Evolutionary conservation across 2,797 vertebrate species (phyloP), one percentile per base, ranked within the genome.

Genomic region (Falco columbarius): DNA sequence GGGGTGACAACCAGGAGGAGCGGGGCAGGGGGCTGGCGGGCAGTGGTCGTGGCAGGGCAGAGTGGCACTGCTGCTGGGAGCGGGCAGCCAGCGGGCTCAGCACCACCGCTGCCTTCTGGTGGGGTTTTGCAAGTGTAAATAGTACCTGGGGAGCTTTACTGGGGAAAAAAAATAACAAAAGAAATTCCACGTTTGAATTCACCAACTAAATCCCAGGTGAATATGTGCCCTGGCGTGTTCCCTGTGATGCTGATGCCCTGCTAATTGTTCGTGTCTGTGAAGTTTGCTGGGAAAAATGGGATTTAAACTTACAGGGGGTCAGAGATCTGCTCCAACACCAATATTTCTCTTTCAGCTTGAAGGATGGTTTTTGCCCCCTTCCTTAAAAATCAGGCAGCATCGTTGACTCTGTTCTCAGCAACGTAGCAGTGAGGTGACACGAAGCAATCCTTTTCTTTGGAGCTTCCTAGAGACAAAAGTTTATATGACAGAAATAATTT

Each of bases 391-490:
- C 71, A 89, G 52, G 7, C 26, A 44, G 44, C n/a, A 3, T 2
- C 27, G 42, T 1, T 5, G 9, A 14, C 26, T 90, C 65, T 9
- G 7, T 90, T 94, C 94, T 86, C 23, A 5, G 61, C 59, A 90
- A 86, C 52, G 63, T 96, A 98, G 93, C 95, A 95, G 94, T 89
- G 91, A 93, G 80, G 59, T 86, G 90, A 91, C 92, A 87, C 4
- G 3, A 96, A 77, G 47, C 47, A 63, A 86, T 73, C 89, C 56
- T 42, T 86, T 77, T 61, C 49, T 90, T 96, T 68, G 79, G 93
- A 95, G 86, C 95, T 93, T 97, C 83, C 87, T 93, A 74, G 77
- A 93, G 95, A 93, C 94, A 90, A 94, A 91, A 70, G 96, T 91
- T 96, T 81, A 23, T 62, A 40, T 49, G 92, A 94, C 58, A 95